These are phyloP conservation scores for Nephrotoma appendiculata DNA, from an alignment of 2,888 invertebrate species.

Conservation along the genomic window DNA sequence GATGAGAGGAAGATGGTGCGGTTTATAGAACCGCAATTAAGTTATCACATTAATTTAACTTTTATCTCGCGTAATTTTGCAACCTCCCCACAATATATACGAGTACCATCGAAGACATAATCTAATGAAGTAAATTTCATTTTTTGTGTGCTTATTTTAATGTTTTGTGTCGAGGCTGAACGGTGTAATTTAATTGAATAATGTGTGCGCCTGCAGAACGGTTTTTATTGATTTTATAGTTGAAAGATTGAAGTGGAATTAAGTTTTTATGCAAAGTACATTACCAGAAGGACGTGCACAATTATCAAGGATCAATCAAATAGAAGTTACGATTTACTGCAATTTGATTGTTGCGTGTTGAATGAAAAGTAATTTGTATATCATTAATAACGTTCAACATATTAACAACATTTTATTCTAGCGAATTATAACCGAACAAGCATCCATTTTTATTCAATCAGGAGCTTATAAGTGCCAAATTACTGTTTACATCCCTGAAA, in stretches of 20 bases:
- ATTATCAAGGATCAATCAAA: neutral
- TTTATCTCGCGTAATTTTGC: neutral
- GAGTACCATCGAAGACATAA: neutral
- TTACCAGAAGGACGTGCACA: neutral
- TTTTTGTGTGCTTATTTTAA: neutral
- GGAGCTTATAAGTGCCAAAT: too few relatives aligned
- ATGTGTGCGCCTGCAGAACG: neutral
- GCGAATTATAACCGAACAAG: too few relatives aligned
- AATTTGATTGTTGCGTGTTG: neutral
- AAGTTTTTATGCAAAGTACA: neutral
- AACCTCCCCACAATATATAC: neutral
- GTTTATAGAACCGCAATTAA: neutral
- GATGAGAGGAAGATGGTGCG: neutral
- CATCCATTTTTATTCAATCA: too few relatives aligned
- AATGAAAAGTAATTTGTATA: neutral
- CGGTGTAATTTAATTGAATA: neutral
- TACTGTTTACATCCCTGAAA: too few relatives aligned
- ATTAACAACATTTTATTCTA: too few relatives aligned
- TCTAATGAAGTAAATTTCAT: neutral
- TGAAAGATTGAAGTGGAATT: neutral
- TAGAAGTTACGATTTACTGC: neutral
- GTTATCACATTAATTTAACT: neutral
- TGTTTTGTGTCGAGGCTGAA: neutral
- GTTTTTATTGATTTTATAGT: neutral
- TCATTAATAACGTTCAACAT: too few relatives aligned